phyloP scores from a whole-genome alignment of 2,888 invertebrate genomes.

The Eucera pruinosa region DNA sequence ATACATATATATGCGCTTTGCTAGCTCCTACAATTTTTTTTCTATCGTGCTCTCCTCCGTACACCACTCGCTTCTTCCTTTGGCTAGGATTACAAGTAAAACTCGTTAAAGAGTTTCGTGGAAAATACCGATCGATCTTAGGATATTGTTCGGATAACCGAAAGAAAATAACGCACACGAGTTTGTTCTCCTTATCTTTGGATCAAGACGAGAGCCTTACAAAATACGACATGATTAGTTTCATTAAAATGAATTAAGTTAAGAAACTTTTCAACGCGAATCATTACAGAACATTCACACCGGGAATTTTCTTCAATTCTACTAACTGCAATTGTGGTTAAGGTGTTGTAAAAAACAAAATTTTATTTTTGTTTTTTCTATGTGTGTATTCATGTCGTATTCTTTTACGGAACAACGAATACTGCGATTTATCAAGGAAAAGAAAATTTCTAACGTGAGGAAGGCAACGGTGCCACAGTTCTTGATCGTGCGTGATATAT shows the following conservation, averaged over 20 bases:
- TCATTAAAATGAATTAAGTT: too few relatives aligned
- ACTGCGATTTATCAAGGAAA: conserved; percentile 10
- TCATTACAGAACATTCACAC: too few relatives aligned
- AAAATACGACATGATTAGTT: conserved; percentile 30
- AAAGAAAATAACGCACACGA: conserved; percentile 22
- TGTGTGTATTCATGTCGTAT: background rate
- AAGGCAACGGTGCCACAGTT: conserved; percentile 47
- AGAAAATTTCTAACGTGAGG: conserved; percentile 51
- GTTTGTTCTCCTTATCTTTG: background rate
- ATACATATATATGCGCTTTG: conserved; percentile 48
- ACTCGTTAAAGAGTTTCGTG: conserved; percentile 12
- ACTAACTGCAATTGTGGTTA: too few relatives aligned
- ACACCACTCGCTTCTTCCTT: conserved; percentile 44
- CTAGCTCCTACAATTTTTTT: conserved; percentile 52
- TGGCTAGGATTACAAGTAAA: conserved; percentile 33
- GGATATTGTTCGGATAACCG: background rate
- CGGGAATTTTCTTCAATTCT: too few relatives aligned
- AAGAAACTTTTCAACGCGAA: too few relatives aligned
- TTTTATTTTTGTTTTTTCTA: background rate
- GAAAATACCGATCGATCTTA: conserved; percentile 35
- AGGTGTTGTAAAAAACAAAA: too few relatives aligned
- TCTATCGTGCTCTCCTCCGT: conserved; percentile 55
- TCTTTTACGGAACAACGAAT: background rate
- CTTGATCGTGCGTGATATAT: conserved; percentile 43
- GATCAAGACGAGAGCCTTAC: conserved; percentile 8